Base-by-base conservation (phyloP, 1,140 invertebrate species). In the Ostrea denselamellosa region DNA sequence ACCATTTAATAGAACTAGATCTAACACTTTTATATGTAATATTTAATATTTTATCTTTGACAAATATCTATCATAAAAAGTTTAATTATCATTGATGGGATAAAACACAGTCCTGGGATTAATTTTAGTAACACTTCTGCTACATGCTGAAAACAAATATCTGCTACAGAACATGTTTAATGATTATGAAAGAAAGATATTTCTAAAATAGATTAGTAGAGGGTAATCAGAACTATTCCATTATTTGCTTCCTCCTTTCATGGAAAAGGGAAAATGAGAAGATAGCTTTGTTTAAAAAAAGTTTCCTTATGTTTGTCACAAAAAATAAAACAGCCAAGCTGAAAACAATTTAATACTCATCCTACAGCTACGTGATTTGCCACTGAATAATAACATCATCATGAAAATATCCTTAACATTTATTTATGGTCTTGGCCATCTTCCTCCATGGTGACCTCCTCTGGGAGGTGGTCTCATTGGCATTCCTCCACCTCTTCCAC, bases 391-490 rank as follows among this genome's bases (percentile, higher is more conserved):
- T 25, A 77, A 77, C 68, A 71, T 22, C 65, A 77, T 28, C 68
- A 34, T 77, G 3, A 77, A 77, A 77, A 44, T 44, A 44, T 44
- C 34, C 22, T 25, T 25, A 77, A 28, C 22, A 77, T 25, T 28
- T 3, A 77, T 77, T 77, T 77, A 77, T 28, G 83, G 83, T 14
- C 83, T 58, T 62, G 83, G 83, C 83, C 83, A 85, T 25, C 87
- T 65, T 68, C 85, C 84, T 62, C 84, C 87, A 77, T 65, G 81
- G 17, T 44, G 71, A 19, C 87, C 87, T 71, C 87, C 86, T 53
- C 68, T 77, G 28, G 65, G 65, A 62, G 87, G 87, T 83, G 85
- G 51, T 58, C 83, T 62, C 56, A 34, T 56, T 22, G n/a, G 83
- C 83, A 85, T 85, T 62, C 83, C 83, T 62, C 83, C 53, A 25